Conservation (phyloP, 2,888 invertebrate species). For the Pyrrhosoma nymphula region DNA sequence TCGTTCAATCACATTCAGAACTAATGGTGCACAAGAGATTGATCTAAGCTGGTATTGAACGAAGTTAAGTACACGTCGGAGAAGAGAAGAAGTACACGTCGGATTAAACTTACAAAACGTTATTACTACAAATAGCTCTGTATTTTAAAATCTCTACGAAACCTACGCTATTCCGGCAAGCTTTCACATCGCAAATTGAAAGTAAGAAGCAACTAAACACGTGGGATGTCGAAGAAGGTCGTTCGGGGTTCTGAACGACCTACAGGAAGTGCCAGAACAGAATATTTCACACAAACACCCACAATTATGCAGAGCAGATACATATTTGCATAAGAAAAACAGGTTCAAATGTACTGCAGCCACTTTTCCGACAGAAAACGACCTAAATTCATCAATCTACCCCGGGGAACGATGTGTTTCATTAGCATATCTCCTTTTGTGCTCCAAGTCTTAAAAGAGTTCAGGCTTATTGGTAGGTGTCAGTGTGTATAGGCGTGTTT, state of each 20-base stretch:
- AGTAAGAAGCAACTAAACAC: neutral
- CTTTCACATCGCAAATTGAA: neutral
- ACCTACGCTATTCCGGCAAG: too few species aligned
- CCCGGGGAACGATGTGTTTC: neutral
- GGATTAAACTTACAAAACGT: too few species aligned
- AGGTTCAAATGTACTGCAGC: neutral
- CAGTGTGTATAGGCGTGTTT: neutral
- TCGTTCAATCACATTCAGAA: too few species aligned
- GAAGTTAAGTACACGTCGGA: too few species aligned
- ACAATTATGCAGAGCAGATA: neutral
- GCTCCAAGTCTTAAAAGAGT: neutral
- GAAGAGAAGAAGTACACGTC: too few species aligned
- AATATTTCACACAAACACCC: neutral
- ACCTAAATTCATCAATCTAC: neutral
- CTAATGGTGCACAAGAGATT: too few species aligned
- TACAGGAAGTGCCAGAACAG: conserved; percentile 10
- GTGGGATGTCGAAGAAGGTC: neutral
- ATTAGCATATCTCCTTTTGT: neutral
- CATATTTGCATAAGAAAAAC: neutral
- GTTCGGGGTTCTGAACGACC: neutral
- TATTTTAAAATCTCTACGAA: too few species aligned
- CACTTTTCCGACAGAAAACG: neutral
- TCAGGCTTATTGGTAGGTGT: neutral
- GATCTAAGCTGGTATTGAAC: too few species aligned
- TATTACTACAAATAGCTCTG: too few species aligned